These are phyloP conservation scores for Phania funesta DNA, from an alignment of 2,888 invertebrate species.

Conservation along the genomic window DNA sequence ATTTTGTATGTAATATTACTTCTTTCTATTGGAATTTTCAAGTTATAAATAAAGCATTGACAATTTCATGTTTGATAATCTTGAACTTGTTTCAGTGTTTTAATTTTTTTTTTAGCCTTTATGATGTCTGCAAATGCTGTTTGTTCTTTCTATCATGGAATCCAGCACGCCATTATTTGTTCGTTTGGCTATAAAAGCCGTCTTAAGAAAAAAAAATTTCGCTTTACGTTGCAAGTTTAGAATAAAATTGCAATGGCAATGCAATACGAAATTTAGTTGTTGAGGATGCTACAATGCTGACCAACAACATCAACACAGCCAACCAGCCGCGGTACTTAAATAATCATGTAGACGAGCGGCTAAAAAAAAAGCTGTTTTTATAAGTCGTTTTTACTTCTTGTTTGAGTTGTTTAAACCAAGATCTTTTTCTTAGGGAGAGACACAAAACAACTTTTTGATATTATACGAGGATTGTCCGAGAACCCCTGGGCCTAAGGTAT, in stretches of 20 bases:
- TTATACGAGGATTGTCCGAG: no score
- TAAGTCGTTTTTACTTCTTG: background rate
- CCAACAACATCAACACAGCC: background rate
- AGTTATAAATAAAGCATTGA: conserved; percentile 23
- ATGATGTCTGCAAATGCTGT: conserved; percentile 13
- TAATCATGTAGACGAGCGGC: conserved; percentile 14
- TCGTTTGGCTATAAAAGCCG: background rate
- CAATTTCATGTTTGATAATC: conserved; percentile 29
- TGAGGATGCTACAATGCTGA: conserved; percentile 2
- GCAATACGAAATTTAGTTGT: conserved; percentile 14
- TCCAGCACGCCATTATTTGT: conserved; percentile 29
- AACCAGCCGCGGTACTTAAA: conserved; percentile 8
- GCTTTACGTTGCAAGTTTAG: conserved; percentile 7
- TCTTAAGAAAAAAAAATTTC: conserved; percentile 22
- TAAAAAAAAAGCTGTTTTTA: conserved; percentile 2
- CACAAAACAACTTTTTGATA: no score
- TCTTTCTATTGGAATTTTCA: conserved; percentile 15
- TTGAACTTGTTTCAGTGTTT: conserved; percentile 18
- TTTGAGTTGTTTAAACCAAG: background rate
- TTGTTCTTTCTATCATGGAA: background rate
- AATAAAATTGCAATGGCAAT: background rate
- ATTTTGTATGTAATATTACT: background rate
- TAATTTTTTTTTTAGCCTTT: background rate
- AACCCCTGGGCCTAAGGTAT: no score
- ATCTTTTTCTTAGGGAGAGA: background rate